Conservation (phyloP, 2,888 invertebrate genomes). For the Oithona nana region DNA sequence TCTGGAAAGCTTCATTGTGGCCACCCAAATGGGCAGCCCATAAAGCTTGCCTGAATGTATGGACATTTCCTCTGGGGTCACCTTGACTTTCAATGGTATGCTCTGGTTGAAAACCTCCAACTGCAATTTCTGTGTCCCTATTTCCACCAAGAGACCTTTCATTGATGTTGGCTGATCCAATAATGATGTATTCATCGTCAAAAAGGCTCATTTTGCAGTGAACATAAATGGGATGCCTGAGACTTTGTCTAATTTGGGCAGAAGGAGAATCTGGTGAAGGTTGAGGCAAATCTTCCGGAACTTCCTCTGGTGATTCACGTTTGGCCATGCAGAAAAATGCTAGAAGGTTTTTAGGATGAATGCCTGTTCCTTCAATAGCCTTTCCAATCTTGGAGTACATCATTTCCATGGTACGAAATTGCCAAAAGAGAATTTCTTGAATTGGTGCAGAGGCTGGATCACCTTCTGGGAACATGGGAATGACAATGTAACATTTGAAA, state of each 20-base stretch:
- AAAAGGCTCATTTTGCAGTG: constrained; percentile 21
- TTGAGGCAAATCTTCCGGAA: constrained; percentile 20
- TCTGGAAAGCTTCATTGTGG: constrained; percentile 18
- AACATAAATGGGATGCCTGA: constrained; percentile 21
- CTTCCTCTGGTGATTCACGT: constrained; percentile 20
- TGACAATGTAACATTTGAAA: constrained; percentile 20
- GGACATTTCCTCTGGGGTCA: constrained; percentile 19
- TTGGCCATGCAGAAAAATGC: constrained; percentile 21
- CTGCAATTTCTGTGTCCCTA: constrained; percentile 21
- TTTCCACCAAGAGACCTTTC: constrained; percentile 21
- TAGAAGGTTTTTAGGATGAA: constrained; percentile 21
- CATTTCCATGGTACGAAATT: constrained; percentile 21
- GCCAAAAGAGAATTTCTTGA: constrained; percentile 22
- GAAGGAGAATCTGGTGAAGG: constrained; percentile 19
- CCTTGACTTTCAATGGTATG: constrained; percentile 19
- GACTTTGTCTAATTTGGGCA: constrained; percentile 18
- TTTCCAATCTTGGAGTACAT: constrained; percentile 21
- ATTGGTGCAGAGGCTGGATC: constrained; percentile 21
- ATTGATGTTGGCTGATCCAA: constrained; percentile 21
- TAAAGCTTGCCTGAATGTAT: constrained; percentile 20
- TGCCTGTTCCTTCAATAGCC: constrained; percentile 19
- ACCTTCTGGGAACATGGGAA: constrained; percentile 21
- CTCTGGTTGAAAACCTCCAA: constrained; percentile 20
- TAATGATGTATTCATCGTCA: constrained; percentile 21
- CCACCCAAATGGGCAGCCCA: constrained; percentile 21